These are phyloP conservation scores for Margaritifera margaritifera DNA, from an alignment of 2,888 invertebrate species.

Conservation along the genomic window DNA sequence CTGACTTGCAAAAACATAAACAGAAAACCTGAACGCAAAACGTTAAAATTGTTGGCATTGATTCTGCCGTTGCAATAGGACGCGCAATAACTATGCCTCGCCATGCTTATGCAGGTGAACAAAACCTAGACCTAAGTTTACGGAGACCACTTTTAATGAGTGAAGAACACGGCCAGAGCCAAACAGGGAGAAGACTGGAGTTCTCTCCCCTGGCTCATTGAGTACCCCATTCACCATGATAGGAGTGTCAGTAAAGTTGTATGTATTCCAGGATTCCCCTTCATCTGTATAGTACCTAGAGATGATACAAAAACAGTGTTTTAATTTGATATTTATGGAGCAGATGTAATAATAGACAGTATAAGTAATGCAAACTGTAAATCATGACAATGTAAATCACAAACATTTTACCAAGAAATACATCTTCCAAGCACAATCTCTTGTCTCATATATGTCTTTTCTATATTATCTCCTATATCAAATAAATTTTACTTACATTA, in stretches of 20 bases:
- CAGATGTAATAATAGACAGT: background rate
- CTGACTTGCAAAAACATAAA: too few relatives aligned
- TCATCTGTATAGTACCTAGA: constrained; percentile 86
- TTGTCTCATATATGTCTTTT: too few relatives aligned
- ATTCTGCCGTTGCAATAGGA: too few relatives aligned
- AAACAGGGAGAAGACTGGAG: constrained; percentile 92
- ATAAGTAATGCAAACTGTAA: background rate
- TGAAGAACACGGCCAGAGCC: constrained; percentile 82
- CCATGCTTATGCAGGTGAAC: too few relatives aligned
- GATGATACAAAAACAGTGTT: background rate
- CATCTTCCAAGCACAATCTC: too few relatives aligned
- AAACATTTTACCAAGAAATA: too few relatives aligned
- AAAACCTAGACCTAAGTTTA: constrained; percentile 59
- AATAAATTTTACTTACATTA: too few relatives aligned
- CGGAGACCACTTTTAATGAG: constrained; percentile 90
- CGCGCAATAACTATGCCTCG: too few relatives aligned
- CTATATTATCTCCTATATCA: too few relatives aligned
- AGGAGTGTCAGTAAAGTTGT: constrained; percentile 79
- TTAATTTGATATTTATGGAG: background rate
- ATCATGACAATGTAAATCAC: too few relatives aligned
- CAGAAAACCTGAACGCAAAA: too few relatives aligned
- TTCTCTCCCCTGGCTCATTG: constrained; percentile 95
- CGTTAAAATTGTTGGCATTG: too few relatives aligned
- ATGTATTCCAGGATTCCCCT: constrained; percentile 85
- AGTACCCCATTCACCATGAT: constrained; percentile 90